Evolutionary conservation across 2,888 invertebrate species (phyloP).

Genomic region (Strigamia crassipes): DNA sequence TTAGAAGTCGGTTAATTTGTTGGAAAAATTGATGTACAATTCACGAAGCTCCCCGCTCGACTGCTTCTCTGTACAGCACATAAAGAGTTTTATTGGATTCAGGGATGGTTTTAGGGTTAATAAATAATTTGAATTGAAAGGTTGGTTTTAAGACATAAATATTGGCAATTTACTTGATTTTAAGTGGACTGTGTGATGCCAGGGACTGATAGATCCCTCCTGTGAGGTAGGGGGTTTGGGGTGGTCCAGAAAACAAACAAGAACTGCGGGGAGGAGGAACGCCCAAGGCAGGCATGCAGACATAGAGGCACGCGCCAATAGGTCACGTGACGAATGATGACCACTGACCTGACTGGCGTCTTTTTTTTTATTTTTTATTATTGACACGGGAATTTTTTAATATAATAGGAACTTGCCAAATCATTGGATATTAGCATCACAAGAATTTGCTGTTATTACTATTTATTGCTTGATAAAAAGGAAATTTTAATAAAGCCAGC

Average conservation of each 20-base stretch:
- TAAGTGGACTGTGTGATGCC: not conserved
- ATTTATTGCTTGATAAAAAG: not conserved
- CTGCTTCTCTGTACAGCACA: conserved; percentile 4
- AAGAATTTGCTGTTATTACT: conserved; percentile 17
- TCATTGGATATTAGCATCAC: conserved; percentile 14
- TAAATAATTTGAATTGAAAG: conserved; percentile 22
- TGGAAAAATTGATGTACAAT: not conserved
- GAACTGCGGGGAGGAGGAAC: conserved; percentile 24
- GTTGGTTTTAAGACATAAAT: not conserved
- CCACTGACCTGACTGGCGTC: conserved; percentile 8
- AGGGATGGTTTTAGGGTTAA: conserved; percentile 6
- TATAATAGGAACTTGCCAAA: conserved; percentile 35
- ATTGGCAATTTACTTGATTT: not conserved
- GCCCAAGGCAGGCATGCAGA: conserved; percentile 25
- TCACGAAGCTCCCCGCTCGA: conserved; percentile 16
- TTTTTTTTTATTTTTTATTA: not conserved
- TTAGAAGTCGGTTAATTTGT: not conserved
- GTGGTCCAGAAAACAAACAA: conserved; percentile 28
- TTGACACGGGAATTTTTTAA: conserved; percentile 6
- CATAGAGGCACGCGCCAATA: conserved; percentile 25
- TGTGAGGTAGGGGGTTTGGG: conserved; percentile 18
- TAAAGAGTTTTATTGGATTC: not conserved
- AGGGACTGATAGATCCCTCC: not conserved
- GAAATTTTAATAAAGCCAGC: not conserved
- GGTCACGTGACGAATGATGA: conserved; percentile 23